Percentiles rank a stretch among this genome's conserved stretches.
Conservation (phyloP, 2,113 vertebrate genomes). For the Cyprinodon brontotheroides region DNA sequence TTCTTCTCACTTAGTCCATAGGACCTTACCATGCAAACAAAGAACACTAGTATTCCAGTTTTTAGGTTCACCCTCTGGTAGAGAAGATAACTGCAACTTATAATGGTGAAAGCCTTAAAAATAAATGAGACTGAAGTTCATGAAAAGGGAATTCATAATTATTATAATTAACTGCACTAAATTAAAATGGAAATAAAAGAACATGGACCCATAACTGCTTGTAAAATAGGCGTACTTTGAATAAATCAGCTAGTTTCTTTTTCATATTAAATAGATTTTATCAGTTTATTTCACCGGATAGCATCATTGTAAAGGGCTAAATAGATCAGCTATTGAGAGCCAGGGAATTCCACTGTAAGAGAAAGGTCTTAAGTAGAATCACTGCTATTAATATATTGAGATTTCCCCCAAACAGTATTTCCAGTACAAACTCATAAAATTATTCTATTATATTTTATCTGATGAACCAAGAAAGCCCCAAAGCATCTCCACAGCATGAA, state of each 20-base stretch:
- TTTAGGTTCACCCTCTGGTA: too few relatives aligned
- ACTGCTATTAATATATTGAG: not conserved
- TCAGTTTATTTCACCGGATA: not conserved
- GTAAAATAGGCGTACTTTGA: not conserved
- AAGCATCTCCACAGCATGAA: too few relatives aligned
- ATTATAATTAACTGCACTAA: not conserved
- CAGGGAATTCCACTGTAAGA: not conserved
- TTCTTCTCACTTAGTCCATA: too few relatives aligned
- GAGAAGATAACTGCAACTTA: not conserved
- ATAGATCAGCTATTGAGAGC: not conserved
- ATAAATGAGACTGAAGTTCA: not conserved
- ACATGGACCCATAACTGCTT: too few relatives aligned
- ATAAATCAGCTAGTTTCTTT: not conserved
- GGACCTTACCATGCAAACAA: too few relatives aligned
- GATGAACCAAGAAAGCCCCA: too few relatives aligned
- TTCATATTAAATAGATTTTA: not conserved
- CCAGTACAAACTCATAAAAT: not conserved
- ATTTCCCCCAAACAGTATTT: not conserved
- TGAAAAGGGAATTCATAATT: not conserved
- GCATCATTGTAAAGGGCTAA: not conserved
- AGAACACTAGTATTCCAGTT: too few relatives aligned
- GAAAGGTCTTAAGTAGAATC: not conserved
- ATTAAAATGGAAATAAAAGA: too few relatives aligned
- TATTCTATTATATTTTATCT: too few relatives aligned
- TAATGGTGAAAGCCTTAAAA: not conserved